Percentiles rank a stretch among this genome's conserved stretches.
Evolutionary conservation across 2,888 invertebrate genomes (phyloP).

Genomic region (Epiblema foenella): DNA sequence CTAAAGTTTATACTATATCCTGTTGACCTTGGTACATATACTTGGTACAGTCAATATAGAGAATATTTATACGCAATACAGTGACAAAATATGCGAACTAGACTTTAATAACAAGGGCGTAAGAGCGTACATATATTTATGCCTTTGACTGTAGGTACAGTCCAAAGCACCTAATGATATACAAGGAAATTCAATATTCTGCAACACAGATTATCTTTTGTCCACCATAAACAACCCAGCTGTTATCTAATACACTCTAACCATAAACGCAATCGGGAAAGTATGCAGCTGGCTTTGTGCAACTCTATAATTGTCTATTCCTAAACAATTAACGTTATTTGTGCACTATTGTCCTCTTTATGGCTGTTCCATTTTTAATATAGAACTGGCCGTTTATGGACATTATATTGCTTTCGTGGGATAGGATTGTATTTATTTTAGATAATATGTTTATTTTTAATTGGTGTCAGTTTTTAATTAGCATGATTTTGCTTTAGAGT

Average conservation of each 20-base stretch:
- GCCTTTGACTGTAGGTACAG: too few relatives aligned
- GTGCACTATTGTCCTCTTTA: slow-evolving; percentile 37
- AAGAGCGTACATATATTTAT: too few relatives aligned
- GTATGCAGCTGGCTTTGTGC: slow-evolving; percentile 39
- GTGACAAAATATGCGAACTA: too few relatives aligned
- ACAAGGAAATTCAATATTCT: neutral
- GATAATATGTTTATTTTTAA: neutral
- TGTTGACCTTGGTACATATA: too few relatives aligned
- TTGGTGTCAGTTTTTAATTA: neutral
- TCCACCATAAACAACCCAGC: slow-evolving; percentile 15
- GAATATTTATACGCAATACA: too few relatives aligned
- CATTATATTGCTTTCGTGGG: slow-evolving; percentile 35
- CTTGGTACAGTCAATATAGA: too few relatives aligned
- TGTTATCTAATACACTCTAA: slow-evolving; percentile 10
- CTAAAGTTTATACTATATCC: too few relatives aligned
- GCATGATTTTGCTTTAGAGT: neutral
- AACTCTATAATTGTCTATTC: slow-evolving; percentile 43
- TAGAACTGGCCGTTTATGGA: neutral
- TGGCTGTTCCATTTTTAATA: slow-evolving; percentile 37
- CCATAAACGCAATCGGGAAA: slow-evolving; percentile 29
- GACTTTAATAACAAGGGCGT: too few relatives aligned
- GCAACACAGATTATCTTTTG: neutral
- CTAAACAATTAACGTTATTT: slow-evolving; percentile 42
- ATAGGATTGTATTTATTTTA: neutral
- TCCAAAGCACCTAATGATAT: too few relatives aligned